Evolutionary conservation across 2,888 invertebrate species (phyloP).

Genomic region (Chloroclysta siterata): DNA sequence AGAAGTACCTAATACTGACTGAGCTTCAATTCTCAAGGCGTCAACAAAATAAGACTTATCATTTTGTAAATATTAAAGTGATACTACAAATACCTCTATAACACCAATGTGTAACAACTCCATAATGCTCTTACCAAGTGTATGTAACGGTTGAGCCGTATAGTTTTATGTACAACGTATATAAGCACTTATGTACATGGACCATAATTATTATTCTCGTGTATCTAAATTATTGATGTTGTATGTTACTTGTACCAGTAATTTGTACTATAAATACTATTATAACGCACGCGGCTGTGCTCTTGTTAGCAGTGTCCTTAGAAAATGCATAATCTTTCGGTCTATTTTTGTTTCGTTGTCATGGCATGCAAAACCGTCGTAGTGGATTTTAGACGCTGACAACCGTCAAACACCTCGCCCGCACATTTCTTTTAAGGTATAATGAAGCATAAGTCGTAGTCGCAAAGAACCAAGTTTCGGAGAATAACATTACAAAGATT

Average conservation of each 20-base stretch:
- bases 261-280: background rate
- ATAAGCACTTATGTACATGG: too few species aligned
- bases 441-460: too few species aligned
- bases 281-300: too few species aligned
- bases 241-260: background rate
- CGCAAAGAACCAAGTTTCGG: too few species aligned
- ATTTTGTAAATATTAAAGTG: background rate
- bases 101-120: background rate
- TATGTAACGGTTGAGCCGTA: background rate
- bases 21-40: background rate
- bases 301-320: too few species aligned
- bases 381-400: too few species aligned
- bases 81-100: background rate
- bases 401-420: too few species aligned
- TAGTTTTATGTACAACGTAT: background rate
- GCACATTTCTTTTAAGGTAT: too few species aligned
- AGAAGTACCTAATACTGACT: background rate
- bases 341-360: too few species aligned
- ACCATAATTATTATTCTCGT: background rate
- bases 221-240: background rate
- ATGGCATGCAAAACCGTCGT: too few species aligned
- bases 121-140: background rate
- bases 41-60: background rate
- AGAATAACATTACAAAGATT: too few species aligned
- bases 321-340: too few species aligned